These are phyloP conservation scores for Sinocyclocheilus anshuiensis DNA, from an alignment of 2,113 vertebrate genomes.

Conservation along the genomic window DNA sequence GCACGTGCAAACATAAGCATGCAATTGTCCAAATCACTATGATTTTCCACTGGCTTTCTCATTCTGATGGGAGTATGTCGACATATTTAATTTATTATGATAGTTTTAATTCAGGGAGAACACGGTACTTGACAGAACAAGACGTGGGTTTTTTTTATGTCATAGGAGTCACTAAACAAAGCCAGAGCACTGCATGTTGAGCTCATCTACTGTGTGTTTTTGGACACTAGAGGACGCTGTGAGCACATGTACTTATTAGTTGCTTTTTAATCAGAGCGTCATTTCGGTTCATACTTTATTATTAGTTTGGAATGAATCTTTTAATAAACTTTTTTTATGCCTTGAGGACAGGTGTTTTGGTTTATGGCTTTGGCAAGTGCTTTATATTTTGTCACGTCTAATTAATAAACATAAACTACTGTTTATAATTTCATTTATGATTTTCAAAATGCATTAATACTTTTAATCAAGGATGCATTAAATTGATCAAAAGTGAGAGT, in stretches of 20 bases:
- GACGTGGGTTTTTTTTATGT: not conserved
- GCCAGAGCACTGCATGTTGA: not conserved
- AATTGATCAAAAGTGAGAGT: not conserved
- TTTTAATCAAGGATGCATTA: not conserved
- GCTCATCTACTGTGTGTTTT: not conserved
- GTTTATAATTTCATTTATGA: not conserved
- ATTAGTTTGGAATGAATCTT: not conserved
- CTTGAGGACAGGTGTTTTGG: not conserved
- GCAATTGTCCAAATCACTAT: not conserved
- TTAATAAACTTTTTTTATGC: slow-evolving; percentile 12
- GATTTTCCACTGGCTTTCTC: not conserved
- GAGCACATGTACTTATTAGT: slow-evolving; percentile 21
- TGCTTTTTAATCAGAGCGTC: not conserved
- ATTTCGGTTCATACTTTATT: not conserved
- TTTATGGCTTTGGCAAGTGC: not conserved
- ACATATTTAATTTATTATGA: not conserved
- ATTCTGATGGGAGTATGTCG: not conserved
- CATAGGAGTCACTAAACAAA: not conserved
- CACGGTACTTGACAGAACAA: not conserved
- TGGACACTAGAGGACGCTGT: slow-evolving; percentile 60
- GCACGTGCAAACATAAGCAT: not conserved
- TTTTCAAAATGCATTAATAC: not conserved
- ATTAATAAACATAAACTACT: not conserved
- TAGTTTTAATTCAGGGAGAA: slow-evolving; percentile 24
- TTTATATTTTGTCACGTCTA: not conserved